phyloP scores from a whole-genome alignment of 2,888 invertebrate species.

The Temnothorax rugatulus region DNA sequence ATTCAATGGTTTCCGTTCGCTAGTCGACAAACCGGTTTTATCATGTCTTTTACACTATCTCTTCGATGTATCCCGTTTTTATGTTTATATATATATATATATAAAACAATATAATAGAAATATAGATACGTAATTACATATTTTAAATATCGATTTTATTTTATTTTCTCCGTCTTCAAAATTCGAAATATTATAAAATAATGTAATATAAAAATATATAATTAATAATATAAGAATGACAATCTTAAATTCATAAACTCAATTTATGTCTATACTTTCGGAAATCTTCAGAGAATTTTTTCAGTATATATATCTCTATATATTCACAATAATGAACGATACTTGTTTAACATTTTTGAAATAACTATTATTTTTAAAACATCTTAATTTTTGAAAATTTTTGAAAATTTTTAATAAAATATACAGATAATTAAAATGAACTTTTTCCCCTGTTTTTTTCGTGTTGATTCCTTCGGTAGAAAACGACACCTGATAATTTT shows the following conservation, averaged over 20 bases:
- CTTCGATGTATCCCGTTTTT: not conserved
- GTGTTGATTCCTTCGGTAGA: too few relatives aligned
- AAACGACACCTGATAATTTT: not conserved
- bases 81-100: not conserved
- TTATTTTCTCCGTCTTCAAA: not conserved
- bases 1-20: conserved; percentile 67
- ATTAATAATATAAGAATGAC: not conserved
- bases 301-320: not conserved
- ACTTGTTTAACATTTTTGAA: too few relatives aligned
- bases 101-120: too few relatives aligned
- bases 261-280: not conserved
- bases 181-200: not conserved
- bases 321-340: not conserved
- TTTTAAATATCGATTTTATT: conserved; percentile 19
- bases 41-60: conserved; percentile 27
- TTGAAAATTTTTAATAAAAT: too few relatives aligned
- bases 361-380: too few relatives aligned
- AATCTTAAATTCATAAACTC: not conserved
- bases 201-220: not conserved
- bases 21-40: conserved; percentile 65
- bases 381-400: too few relatives aligned
- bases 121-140: not conserved
- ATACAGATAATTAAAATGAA: too few relatives aligned
- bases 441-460: too few relatives aligned
- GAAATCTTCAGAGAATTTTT: not conserved